phyloP scores from a whole-genome alignment of 2,797 vertebrate species.

The Sebastes baramenuke region DNA sequence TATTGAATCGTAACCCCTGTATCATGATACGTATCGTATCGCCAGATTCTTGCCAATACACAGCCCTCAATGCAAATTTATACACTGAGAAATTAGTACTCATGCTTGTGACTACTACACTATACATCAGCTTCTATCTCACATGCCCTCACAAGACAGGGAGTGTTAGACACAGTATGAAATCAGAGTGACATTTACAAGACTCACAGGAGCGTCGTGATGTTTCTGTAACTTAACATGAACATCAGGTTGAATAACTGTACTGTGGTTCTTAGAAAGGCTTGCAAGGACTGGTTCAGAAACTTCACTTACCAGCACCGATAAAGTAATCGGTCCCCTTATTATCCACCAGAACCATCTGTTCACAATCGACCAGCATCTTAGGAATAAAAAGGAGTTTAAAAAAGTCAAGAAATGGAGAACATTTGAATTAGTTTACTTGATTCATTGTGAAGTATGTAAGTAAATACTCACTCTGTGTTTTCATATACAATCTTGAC shows the following conservation, averaged over 20 bases:
- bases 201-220: background rate
- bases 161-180: constrained; percentile 8
- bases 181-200: constrained; percentile 2
- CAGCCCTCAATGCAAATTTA: background rate
- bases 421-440: background rate
- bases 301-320: constrained; percentile 86
- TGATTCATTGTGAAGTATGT: background rate
- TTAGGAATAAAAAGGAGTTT: constrained; percentile 55
- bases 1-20: too few species aligned
- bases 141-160: constrained; percentile 55
- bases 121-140: background rate
- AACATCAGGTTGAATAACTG: background rate
- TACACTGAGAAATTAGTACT: background rate
- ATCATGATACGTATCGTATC: too few species aligned
- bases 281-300: background rate
- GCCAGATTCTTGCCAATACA: too few species aligned
- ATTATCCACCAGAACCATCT: constrained; percentile 96
- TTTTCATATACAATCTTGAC: constrained; percentile 83
- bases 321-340: constrained; percentile 88
- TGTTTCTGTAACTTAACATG: background rate
- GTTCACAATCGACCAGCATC: constrained; percentile 91
- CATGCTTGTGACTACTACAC: background rate
- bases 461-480: constrained; percentile 71
- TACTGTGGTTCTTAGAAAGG: background rate
- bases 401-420: background rate